Evolutionary conservation across 2,797 vertebrate genomes (phyloP), one percentile per base, ranked within the genome.

Genomic region (Sebastes kiyomatsui): DNA sequence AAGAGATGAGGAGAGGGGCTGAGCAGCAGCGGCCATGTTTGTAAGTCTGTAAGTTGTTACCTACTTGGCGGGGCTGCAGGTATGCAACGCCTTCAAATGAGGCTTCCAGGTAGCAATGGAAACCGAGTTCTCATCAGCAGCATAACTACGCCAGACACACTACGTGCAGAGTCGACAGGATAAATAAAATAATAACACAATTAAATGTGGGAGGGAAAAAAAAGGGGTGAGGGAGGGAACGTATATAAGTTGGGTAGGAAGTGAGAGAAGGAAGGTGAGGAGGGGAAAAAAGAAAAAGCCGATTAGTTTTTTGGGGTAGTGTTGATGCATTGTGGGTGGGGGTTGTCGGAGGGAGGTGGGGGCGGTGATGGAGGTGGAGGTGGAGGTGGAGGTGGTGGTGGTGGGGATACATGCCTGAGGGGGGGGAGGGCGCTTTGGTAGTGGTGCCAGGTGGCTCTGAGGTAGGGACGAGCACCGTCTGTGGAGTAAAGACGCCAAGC

Each of bases 31-130:
- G 93, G 96, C 96, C 94, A 94, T 90, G 93, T 92, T 90, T 89
- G 81, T 90, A 87, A 89, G 95, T 94, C 84, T 90, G 85, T 89
- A 84, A 91, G 92, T 90, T 92, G 94, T 81, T 97, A 99, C 98
- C 97, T 99, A 99, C 98, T 99, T 99, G 95, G 97, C 96, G 85
- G 98, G 98, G 94, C 98, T 99, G 97, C 98, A 99, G 97, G 97
- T 98, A 95, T 99, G 97, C 97, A 99, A 96, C 94, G 98, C 98
- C 97, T 99, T 99, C 97, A 99, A 96, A 96, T 99, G 97, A 93
- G 99, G 98, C 96, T 99, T 99, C 98, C 99, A 99, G 96, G 98
- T 99, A 95, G 99, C 99, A 96, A 99, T 96, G 97, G 98, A 99
- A 97, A 99, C 97, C 85, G 98, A 99, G 96, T 99, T 99, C 97